Evolutionary conservation across 2,797 vertebrate genomes (phyloP), one percentile per base, ranked within the genome.

Genomic region (Cossypha caffra): DNA sequence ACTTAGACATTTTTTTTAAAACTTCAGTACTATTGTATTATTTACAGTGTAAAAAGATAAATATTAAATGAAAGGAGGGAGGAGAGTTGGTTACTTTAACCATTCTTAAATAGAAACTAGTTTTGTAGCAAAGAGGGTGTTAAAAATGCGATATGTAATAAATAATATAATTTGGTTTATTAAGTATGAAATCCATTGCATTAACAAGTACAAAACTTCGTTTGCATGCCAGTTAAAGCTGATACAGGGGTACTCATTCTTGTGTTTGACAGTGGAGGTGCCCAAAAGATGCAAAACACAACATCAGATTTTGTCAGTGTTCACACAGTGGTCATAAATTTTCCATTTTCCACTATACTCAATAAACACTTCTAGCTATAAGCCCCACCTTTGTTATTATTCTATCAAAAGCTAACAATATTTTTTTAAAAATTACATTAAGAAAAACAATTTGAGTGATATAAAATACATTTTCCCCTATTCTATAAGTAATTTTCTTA

Each of bases 391-490:
- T 69, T 43, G 5, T 43, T 43, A 66, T n/a, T 48, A 42, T 64
- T 83, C 80, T 52, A 42, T 54, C 16, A 68, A 64, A 92, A 88
- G 20, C 29, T 50, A 80, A 24, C 3, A 23, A 48, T 43, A 35
- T 50, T 58, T 55, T 55, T 33, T 33, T 6, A 35, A 76, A 33
- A 45, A 17, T 45, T 48, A 8, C 3, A 4, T 35, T 45, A 42
- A 75, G 6, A 10, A 89, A 85, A 68, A 11, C 10, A 52, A 75
- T 38, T 64, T 58, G 11, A 59, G 18, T n/a, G 8, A 3, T 43
- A n/a, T 40, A 26, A 78, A 79, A 0, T 6, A 38, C 3, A 1
- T 33, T 67, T 42, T 3, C 4, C 16, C 8, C 16, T 38, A 9
- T 61, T 78, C 19, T 61, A 4, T 24, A 25, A 58, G 25, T 45